These are phyloP conservation scores for Coptodon rendalli DNA, from an alignment of 2,113 vertebrate genomes.

Conservation along the genomic window DNA sequence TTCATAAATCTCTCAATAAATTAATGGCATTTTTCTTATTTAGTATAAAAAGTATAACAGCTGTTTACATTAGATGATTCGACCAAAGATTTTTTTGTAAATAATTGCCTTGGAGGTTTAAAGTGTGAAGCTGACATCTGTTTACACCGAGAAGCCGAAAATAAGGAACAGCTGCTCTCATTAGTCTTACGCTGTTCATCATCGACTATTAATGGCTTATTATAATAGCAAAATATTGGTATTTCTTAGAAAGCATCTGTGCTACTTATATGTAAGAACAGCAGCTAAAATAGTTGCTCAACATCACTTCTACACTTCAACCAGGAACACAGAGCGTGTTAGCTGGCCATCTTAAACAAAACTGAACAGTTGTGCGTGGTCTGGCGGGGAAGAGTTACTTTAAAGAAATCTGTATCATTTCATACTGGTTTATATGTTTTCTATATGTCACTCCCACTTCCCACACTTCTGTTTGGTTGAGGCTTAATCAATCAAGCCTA, in stretches of 20 bases:
- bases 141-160: background rate
- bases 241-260: background rate
- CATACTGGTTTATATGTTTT: background rate
- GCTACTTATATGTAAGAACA: background rate
- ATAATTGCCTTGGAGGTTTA: background rate
- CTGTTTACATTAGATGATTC: background rate
- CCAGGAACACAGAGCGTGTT: background rate
- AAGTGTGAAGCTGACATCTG: background rate
- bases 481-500: background rate
- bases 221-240: background rate
- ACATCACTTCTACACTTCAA: constrained; percentile 8
- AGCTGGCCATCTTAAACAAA: background rate
- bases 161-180: background rate
- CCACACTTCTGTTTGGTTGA: background rate
- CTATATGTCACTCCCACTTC: background rate
- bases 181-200: background rate
- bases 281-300: background rate
- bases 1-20: background rate
- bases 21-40: background rate
- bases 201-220: background rate
- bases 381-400: background rate
- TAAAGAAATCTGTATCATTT: background rate
- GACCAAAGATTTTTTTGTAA: background rate
- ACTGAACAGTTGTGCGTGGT: background rate
- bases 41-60: background rate